phyloP scores from a whole-genome alignment of 2,797 vertebrate genomes.

The Cottoperca gobio region DNA sequence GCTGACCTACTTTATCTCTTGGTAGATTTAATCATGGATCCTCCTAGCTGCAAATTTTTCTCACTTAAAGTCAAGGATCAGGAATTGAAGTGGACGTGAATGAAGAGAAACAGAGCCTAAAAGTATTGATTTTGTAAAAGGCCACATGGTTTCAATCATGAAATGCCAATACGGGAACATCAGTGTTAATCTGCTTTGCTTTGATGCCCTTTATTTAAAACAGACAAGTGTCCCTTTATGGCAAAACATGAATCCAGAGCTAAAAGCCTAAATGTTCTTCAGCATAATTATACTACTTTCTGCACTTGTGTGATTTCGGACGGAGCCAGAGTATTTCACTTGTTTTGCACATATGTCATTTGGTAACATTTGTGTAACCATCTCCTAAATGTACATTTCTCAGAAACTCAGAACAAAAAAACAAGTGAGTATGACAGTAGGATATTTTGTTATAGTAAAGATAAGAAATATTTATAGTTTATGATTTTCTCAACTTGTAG shows the following conservation, averaged over 20 bases:
- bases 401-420: not conserved
- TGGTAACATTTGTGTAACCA: too few relatives aligned
- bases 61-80: conserved; percentile 70
- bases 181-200: conserved; percentile 88
- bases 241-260: conserved; percentile 13
- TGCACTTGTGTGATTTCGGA: not conserved
- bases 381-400: too few relatives aligned
- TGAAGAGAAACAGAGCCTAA: conserved; percentile 89
- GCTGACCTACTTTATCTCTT: conserved; percentile 65
- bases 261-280: conserved; percentile 16
- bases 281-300: not conserved
- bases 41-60: conserved; percentile 67
- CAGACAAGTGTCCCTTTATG: conserved; percentile 21
- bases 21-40: conserved; percentile 71
- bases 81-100: conserved; percentile 83
- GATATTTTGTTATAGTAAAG: not conserved
- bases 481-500: not conserved
- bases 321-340: not conserved
- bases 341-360: not conserved
- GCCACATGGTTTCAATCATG: conserved; percentile 89
- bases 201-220: conserved; percentile 61
- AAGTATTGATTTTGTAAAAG: conserved; percentile 91
- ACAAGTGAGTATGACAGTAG: not conserved
- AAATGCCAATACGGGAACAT: conserved; percentile 90
- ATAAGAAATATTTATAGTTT: not conserved